phyloP scores from a whole-genome alignment of 2,113 vertebrate species.

The Peromyscus californicus region DNA sequence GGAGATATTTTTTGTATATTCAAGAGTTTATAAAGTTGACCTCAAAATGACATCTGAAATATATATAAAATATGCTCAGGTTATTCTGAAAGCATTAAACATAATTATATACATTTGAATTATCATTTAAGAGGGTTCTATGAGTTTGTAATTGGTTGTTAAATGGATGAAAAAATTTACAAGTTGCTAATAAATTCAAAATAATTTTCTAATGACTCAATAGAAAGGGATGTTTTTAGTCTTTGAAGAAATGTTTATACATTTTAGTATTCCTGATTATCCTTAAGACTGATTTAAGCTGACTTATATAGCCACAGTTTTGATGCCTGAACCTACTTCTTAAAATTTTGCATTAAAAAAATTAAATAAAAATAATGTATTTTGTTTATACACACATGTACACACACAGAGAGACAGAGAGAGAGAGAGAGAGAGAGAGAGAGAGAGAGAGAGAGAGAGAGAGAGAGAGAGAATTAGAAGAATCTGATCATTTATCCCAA shows the following conservation, averaged over 20 bases:
- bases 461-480: neutral
- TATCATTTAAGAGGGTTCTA: neutral
- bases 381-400: neutral
- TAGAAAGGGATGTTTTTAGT: constrained; percentile 26
- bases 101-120: neutral
- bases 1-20: neutral
- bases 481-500: neutral
- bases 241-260: constrained; percentile 34
- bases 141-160: constrained; percentile 5
- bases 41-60: constrained; percentile 23
- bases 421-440: neutral
- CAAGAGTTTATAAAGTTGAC: neutral
- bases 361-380: neutral
- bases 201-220: constrained; percentile 30
- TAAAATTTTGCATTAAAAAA: constrained; percentile 8
- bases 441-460: neutral
- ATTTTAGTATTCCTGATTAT: constrained; percentile 33
- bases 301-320: neutral
- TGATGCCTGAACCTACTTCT: neutral
- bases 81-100: neutral
- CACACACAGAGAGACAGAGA: neutral
- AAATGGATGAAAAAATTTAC: constrained; percentile 15
- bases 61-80: neutral
- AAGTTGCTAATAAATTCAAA: constrained; percentile 29
- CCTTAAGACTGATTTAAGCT: neutral